Evolutionary conservation across 1,140 invertebrate genomes (phyloP), one percentile per base, ranked within the genome.

Genomic region (Meloidogyne exigua): DNA sequence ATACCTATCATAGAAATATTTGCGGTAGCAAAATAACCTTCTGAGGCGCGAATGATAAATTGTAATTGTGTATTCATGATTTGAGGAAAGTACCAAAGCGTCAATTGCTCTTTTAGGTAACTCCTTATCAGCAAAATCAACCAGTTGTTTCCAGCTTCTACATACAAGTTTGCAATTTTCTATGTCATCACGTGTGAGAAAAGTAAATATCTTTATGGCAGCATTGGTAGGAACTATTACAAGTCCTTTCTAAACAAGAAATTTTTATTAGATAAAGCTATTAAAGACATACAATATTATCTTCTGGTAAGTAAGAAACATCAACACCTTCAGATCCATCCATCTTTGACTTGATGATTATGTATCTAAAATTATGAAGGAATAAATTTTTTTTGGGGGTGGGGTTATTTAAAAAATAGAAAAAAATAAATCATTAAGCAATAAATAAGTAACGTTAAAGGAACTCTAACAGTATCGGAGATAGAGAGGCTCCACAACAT

Each of bases 151-250:
- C 75, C 75, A 76, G 3, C 32, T 21, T 62, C 36, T 76, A 69
- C 75, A 76, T 7, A 70, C 68, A 15, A 74, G 68, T 32, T 57
- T 57, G 13, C 75, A 76, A 68, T 74, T 76, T n/a, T 76, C 75
- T 21, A 76, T 49, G 3, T 74, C 69, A 73, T 71, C 69, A 9
- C 75, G 69, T 11, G 42, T 72, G 2, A 76, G n/a, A 72, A 64
- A 76, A 57, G 68, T 73, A 62, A 76, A 76, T 13, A 76, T 76
- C 10, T 67, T 65, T 15, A 76, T 68, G 18, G 62, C 75, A 57
- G 63, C 75, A 25, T 76, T 76, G 4, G n/a, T 42, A 2, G 75
- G 75, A 26, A 76, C n/a, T 21, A 73, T 73, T 39, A 73, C 28
- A n/a, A 12, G 21, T 25, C 12, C n/a, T 23, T 21, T 21, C 36